These are phyloP conservation scores for Cephus runcator DNA, from an alignment of 2,888 invertebrate species.

Conservation along the genomic window DNA sequence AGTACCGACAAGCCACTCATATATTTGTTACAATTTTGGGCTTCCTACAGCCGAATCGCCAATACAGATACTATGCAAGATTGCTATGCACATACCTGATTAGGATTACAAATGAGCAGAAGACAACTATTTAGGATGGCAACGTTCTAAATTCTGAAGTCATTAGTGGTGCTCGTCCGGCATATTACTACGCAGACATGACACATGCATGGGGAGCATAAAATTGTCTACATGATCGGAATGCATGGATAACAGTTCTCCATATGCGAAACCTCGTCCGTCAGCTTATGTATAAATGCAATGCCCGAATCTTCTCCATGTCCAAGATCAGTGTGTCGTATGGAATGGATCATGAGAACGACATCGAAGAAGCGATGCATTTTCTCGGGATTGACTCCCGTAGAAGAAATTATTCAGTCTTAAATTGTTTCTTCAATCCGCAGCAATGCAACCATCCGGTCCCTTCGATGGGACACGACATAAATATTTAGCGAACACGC, in stretches of 20 bases:
- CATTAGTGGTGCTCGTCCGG: neutral
- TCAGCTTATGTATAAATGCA: neutral
- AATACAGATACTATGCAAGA: neutral
- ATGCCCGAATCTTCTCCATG: neutral
- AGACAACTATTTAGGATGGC: neutral
- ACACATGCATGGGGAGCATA: neutral
- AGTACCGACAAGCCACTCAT: neutral
- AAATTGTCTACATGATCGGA: neutral
- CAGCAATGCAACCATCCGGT: neutral
- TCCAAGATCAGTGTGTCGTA: neutral
- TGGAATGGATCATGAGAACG: neutral
- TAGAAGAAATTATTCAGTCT: neutral
- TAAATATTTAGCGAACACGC: neutral
- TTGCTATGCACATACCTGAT: neutral
- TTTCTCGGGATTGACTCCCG: neutral
- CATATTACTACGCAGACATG: neutral
- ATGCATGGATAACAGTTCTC: neutral
- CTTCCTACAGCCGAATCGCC: neutral
- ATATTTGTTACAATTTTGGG: neutral
- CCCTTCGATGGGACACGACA: neutral
- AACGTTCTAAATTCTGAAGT: neutral
- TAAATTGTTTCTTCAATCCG: neutral
- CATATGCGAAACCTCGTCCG: neutral
- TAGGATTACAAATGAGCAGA: neutral
- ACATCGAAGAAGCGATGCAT: neutral